Evolutionary conservation across 2,797 vertebrate genomes (phyloP), one percentile per base, ranked within the genome.

Genomic region (Limnodromus scolopaceus): DNA sequence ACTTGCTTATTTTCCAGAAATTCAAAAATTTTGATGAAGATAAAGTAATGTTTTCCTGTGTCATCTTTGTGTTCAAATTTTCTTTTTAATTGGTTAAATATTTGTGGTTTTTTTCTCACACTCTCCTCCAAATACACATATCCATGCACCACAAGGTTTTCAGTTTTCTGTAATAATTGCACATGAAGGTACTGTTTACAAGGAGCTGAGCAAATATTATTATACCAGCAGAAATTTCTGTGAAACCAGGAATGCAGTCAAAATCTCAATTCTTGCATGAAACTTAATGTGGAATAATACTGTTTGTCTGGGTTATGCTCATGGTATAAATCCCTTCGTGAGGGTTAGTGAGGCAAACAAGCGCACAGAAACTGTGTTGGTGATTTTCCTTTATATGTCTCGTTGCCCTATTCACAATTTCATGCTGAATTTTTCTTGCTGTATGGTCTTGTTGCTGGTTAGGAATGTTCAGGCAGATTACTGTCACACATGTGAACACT

Each of bases 221-320:
- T 79, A 58, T 12, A 48, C 9, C 32, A 74, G 18, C 13, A 53
- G 48, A 68, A 6, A 60, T 78, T 93, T 83, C 51, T 79, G 27
- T 82, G 34, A 92, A 71, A 6, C n/a, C 4, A 68, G 58, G 89
- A 63, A 83, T 49, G 19, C 30, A 85, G 61, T 89, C 45, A 82
- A 87, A 89, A 85, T 80, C 53, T 93, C 45, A 66, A 10, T 78
- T 84, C 45, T 57, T 70, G 15, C 71, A 83, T 75, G 89, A 89
- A 88, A 71, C 66, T 87, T 83, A 69, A 92, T 93, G 36, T 83
- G 53, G 64, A 82, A 75, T 96, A 95, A 87, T 89, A 71, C 64
- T 65, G n/a, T 93, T 94, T 96, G 60, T 89, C 75, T 92, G 81
- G 58, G 64, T 84, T 91, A 76, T 76, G 87, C 69, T 96, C 27